Evolutionary conservation across 2,113 vertebrate genomes (phyloP).

Genomic region (Polypterus senegalus): DNA sequence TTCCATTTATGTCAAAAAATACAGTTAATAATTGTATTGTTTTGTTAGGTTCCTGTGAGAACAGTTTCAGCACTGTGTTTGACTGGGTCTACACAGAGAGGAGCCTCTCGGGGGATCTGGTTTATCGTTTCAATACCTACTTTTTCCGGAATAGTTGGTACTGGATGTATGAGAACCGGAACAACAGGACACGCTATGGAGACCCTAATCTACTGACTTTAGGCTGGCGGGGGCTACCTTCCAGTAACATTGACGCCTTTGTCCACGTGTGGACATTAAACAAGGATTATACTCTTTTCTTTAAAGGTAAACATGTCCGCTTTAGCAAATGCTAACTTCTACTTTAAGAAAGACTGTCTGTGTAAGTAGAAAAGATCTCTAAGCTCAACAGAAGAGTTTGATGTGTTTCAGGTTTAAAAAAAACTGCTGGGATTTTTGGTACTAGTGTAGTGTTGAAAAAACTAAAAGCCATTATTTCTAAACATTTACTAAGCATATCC

Average conservation of each 20-base stretch:
- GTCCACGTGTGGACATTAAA: conserved; percentile 16
- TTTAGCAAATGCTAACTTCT: too few relatives aligned
- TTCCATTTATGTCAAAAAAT: too few relatives aligned
- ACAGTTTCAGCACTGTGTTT: conserved; percentile 18
- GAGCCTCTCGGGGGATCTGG: not conserved
- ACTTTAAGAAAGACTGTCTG: too few relatives aligned
- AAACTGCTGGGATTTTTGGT: too few relatives aligned
- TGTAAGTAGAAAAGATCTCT: too few relatives aligned
- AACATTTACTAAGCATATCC: too few relatives aligned
- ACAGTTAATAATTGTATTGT: not conserved
- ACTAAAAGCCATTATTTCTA: too few relatives aligned
- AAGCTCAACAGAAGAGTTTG: too few relatives aligned
- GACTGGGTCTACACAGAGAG: conserved; percentile 19
- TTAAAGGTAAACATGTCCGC: conserved; percentile 15
- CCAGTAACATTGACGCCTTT: conserved; percentile 16
- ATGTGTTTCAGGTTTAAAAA: too few relatives aligned
- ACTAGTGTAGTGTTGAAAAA: too few relatives aligned
- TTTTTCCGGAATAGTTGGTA: conserved; percentile 22
- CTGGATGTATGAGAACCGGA: conserved; percentile 25
- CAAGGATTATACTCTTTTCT: conserved; percentile 17
- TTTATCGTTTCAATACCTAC: conserved; percentile 18
- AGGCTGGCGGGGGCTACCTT: conserved; percentile 18
- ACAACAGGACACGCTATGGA: conserved; percentile 14
- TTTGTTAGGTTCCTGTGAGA: conserved; percentile 12
- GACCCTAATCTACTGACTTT: conserved; percentile 12